Conservation (phyloP, 2,888 invertebrate species). For the Bursaphelenchus okinawaensis region DNA sequence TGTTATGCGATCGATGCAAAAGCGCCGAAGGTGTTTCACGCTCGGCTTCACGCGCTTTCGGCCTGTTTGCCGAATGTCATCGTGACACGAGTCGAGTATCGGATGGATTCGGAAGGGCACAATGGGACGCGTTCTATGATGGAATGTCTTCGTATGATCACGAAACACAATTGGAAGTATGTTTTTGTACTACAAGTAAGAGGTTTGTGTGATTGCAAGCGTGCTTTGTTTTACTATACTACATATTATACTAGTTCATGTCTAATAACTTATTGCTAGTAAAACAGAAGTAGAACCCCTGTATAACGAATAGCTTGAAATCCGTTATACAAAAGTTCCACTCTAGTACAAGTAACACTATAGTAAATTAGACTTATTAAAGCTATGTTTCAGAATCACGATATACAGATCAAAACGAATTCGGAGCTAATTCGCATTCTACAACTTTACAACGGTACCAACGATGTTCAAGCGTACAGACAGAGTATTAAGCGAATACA, state of each 20-base stretch:
- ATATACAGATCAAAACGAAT: slow-evolving; percentile 20
- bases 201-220: too few relatives aligned
- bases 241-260: too few relatives aligned
- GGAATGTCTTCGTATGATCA: neutral
- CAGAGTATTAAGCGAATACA: neutral
- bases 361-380: too few relatives aligned
- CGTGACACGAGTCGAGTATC: slow-evolving; percentile 13
- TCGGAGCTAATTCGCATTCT: slow-evolving; percentile 18
- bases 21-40: slow-evolving; percentile 11
- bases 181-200: slow-evolving; percentile 11
- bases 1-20: slow-evolving; percentile 23
- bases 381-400: slow-evolving; percentile 27
- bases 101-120: slow-evolving; percentile 26
- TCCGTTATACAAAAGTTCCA: too few relatives aligned
- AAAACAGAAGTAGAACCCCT: too few relatives aligned
- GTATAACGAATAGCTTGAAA: too few relatives aligned
- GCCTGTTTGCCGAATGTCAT: slow-evolving; percentile 29
- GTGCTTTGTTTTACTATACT: too few relatives aligned
- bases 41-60: slow-evolving; percentile 15
- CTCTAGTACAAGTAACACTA: too few relatives aligned
- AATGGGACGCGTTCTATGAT: slow-evolving; percentile 6
- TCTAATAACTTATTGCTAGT: too few relatives aligned
- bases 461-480: slow-evolving; percentile 16
- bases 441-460: slow-evolving; percentile 18
- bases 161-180: slow-evolving; percentile 17